phyloP scores from a whole-genome alignment of 2,888 invertebrate genomes.

The Prosapia bicincta region DNA sequence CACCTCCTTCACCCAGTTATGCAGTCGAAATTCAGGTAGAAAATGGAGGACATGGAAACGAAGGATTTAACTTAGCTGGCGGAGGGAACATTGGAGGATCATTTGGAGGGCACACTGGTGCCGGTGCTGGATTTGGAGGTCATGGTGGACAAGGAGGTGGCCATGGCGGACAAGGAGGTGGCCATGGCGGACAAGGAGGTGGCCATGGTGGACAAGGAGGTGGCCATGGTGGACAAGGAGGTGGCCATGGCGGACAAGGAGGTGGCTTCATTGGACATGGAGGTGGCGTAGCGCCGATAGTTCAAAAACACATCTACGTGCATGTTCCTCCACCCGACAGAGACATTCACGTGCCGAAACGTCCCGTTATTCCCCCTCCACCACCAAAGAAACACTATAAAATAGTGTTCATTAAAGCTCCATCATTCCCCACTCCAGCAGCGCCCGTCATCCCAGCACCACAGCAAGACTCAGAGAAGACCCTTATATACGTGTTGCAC shows the following conservation, averaged over 20 bases:
- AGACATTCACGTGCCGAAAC: constrained; percentile 37
- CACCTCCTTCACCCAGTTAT: not conserved
- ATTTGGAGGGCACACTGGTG: not conserved
- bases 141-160: constrained; percentile 6
- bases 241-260: constrained; percentile 3
- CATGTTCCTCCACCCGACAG: constrained; percentile 41
- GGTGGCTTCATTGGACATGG: constrained; percentile 7
- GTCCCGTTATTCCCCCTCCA: constrained; percentile 37
- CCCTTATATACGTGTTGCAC: constrained; percentile 41
- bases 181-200: not conserved
- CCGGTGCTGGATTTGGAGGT: constrained; percentile 8
- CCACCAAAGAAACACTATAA: constrained; percentile 41
- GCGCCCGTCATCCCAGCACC: constrained; percentile 39
- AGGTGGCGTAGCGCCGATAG: constrained; percentile 28
- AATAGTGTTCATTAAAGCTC: constrained; percentile 41
- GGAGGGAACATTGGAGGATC: not conserved
- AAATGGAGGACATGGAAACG: not conserved
- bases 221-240: constrained; percentile 8
- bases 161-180: constrained; percentile 3
- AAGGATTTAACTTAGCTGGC: not conserved
- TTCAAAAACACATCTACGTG: constrained; percentile 41
- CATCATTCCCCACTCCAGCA: constrained; percentile 32
- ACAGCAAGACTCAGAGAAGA: constrained; percentile 39
- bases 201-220: constrained; percentile 11
- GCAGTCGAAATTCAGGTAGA: not conserved